A percentile compares a stretch with the other conserved stretches of the same genome.
These are phyloP conservation scores for Brenthis hecate DNA, from an alignment of 2,888 invertebrate species.

Conservation along the genomic window DNA sequence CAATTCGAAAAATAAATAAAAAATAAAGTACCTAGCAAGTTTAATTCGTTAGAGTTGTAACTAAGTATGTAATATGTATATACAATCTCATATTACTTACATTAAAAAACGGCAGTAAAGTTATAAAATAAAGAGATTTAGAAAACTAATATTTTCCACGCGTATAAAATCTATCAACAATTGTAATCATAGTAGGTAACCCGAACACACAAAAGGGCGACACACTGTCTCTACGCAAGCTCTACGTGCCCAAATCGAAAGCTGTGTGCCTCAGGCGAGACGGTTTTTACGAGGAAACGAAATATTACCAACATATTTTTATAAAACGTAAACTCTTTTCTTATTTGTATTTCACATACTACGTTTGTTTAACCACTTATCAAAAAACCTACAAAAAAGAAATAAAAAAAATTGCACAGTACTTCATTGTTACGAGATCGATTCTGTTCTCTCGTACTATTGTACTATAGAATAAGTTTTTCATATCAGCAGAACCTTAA, in stretches of 20 bases:
- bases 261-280: constrained; percentile 25
- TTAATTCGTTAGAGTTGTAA: no score
- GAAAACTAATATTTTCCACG: no score
- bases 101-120: no score
- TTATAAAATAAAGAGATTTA: no score
- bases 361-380: constrained; percentile 30
- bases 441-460: constrained; percentile 1
- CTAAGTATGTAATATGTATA: no score
- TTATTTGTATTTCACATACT: constrained; percentile 27
- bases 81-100: no score
- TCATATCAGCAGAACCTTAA: constrained; percentile 20
- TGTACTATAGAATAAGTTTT: not conserved
- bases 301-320: constrained; percentile 29
- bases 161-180: not conserved
- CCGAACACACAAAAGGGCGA: constrained; percentile 22
- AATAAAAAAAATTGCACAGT: constrained; percentile 24
- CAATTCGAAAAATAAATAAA: no score
- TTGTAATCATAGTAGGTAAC: not conserved
- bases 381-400: constrained; percentile 17
- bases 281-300: constrained; percentile 28
- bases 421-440: constrained; percentile 13
- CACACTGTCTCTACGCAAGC: constrained; percentile 33
- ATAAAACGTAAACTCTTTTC: constrained; percentile 18
- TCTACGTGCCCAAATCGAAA: constrained; percentile 29
- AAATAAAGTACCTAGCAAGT: no score